Percentiles rank a stretch among this genome's conserved stretches.
phyloP scores from a whole-genome alignment of 1,140 invertebrate species.

The Sinonovacula constricta region DNA sequence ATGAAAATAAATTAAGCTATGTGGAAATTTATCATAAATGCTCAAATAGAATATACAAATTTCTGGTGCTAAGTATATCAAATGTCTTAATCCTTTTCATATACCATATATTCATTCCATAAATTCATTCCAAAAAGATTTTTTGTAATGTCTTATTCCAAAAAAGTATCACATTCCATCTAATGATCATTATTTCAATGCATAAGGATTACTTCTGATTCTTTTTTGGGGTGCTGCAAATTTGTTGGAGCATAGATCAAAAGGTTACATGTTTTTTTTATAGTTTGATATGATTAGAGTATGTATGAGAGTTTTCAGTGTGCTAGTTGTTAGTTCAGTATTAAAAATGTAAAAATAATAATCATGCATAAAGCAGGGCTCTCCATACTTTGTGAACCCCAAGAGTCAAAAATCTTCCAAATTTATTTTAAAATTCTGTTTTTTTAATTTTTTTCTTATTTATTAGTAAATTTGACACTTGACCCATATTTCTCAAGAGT shows the following conservation, averaged over 20 bases:
- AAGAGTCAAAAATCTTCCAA: not conserved
- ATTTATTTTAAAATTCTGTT: not conserved
- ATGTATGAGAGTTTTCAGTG: not conserved
- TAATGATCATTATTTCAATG: not conserved
- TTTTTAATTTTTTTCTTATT: not conserved
- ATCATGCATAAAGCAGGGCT: no score
- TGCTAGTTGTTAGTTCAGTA: not conserved
- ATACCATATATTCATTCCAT: slow-evolving; percentile 1
- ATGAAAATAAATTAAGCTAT: not conserved
- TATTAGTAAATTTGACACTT: not conserved
- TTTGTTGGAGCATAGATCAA: slow-evolving; percentile 1
- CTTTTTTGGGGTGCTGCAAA: not conserved
- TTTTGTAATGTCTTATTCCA: not conserved
- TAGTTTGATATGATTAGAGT: not conserved
- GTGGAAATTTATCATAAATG: not conserved
- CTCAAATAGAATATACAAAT: not conserved
- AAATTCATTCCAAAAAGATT: not conserved
- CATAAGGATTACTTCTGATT: not conserved
- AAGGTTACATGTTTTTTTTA: not conserved
- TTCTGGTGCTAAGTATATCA: not conserved
- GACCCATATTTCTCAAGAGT: not conserved
- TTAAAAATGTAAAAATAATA: not conserved
- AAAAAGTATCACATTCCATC: not conserved
- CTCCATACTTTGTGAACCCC: no score
- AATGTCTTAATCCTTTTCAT: slow-evolving; percentile 1